These are phyloP conservation scores for Leucania comma DNA, from an alignment of 2,888 invertebrate genomes.

Conservation along the genomic window DNA sequence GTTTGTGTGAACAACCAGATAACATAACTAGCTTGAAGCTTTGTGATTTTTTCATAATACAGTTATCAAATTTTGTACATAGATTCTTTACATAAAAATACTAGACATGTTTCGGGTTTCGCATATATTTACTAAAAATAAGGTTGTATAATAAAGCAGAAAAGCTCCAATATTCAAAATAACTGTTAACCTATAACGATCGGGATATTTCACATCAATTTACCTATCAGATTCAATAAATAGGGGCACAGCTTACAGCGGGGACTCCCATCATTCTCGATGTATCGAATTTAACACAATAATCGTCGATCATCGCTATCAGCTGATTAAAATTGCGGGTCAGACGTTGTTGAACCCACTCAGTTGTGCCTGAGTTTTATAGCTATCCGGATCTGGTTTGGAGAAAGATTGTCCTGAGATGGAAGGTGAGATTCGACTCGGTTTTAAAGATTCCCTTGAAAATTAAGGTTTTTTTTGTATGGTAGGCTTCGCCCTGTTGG, in stretches of 20 bases:
- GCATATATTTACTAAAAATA: too few relatives aligned
- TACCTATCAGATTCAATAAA: constrained; percentile 63
- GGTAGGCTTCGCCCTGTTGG: too few relatives aligned
- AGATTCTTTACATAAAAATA: too few relatives aligned
- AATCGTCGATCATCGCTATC: constrained; percentile 71
- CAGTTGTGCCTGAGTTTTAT: constrained; percentile 52
- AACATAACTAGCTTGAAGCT: too few relatives aligned
- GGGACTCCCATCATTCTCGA: constrained; percentile 56
- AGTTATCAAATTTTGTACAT: too few relatives aligned
- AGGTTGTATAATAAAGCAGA: neutral
- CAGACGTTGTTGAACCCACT: constrained; percentile 67
- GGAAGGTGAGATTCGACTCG: neutral
- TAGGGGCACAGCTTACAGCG: constrained; percentile 45
- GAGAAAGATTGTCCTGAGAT: constrained; percentile 34
- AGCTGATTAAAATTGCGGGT: constrained; percentile 73
- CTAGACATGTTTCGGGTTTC: too few relatives aligned
- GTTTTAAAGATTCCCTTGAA: neutral
- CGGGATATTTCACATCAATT: constrained; percentile 60
- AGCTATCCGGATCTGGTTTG: constrained; percentile 48
- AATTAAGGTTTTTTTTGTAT: neutral
- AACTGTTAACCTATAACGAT: constrained; percentile 15
- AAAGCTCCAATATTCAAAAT: constrained; percentile 14
- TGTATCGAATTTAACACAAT: constrained; percentile 68
- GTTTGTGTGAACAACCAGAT: too few relatives aligned
- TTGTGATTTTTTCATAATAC: too few relatives aligned